Conservation (phyloP, 1,140 invertebrate species). For the Microplitis mediator region DNA sequence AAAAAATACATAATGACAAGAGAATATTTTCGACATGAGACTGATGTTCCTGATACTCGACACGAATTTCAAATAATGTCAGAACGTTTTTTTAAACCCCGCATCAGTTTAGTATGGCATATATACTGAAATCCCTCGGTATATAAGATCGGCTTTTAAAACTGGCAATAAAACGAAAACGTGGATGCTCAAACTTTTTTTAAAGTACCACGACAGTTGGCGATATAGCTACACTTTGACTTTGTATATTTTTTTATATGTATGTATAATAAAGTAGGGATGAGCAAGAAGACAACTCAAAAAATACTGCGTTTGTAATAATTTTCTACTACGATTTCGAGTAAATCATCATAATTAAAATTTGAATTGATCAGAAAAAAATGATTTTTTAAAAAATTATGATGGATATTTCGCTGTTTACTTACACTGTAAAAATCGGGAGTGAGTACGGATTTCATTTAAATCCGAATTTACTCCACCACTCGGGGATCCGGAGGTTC, state of each 20-base stretch:
- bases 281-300: too few species aligned
- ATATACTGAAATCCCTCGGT: slow-evolving; percentile 23
- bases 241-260: neutral
- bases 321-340: too few species aligned
- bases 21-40: slow-evolving; percentile 36
- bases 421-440: too few species aligned
- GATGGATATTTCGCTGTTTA: too few species aligned
- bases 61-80: slow-evolving; percentile 49
- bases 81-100: slow-evolving; percentile 50
- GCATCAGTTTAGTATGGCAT: neutral
- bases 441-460: too few species aligned
- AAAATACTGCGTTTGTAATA: too few species aligned
- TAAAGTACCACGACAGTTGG: slow-evolving; percentile 53
- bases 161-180: slow-evolving; percentile 60
- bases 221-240: slow-evolving; percentile 47
- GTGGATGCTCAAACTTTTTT: slow-evolving; percentile 43
- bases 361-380: too few species aligned
- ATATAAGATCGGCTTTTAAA: slow-evolving; percentile 59
- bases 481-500: too few species aligned
- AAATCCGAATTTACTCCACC: too few species aligned
- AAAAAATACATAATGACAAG: neutral
- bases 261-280: neutral
- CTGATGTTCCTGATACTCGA: slow-evolving; percentile 48
- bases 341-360: too few species aligned
- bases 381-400: too few species aligned